Evolutionary conservation across 1,140 invertebrate species (phyloP).

Genomic region (Thaumetopoea pityocampa): DNA sequence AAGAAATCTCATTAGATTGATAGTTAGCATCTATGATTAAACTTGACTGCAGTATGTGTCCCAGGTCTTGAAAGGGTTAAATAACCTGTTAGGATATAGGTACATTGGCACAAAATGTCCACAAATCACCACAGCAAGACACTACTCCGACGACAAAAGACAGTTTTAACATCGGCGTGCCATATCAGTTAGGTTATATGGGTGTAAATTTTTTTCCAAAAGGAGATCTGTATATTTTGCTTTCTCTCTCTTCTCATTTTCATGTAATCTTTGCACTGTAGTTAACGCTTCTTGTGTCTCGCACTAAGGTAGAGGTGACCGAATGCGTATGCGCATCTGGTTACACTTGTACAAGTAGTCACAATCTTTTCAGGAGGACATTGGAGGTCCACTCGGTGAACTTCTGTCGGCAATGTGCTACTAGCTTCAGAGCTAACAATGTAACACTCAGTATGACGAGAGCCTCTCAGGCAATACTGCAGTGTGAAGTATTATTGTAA

Average conservation of each 20-base stretch:
- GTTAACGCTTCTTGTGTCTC: conserved; percentile 57
- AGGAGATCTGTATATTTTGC: conserved; percentile 74
- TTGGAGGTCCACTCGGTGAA: conserved; percentile 75
- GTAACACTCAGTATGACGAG: conserved; percentile 45
- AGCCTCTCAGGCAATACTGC: conserved; percentile 34
- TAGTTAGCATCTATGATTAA: too few species aligned
- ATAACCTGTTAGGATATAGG: conserved; percentile 28
- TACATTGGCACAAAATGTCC: conserved; percentile 2
- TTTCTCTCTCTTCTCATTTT: conserved; percentile 36
- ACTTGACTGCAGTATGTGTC: too few species aligned
- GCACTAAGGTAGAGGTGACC: conserved; percentile 43
- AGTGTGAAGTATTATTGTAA: conserved; percentile 39
- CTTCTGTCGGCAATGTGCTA: conserved; percentile 77
- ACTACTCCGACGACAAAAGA: neutral
- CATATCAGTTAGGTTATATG: conserved; percentile 24
- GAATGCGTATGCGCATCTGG: conserved; percentile 14
- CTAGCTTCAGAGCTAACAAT: conserved; percentile 47
- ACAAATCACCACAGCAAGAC: neutral
- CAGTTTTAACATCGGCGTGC: conserved; percentile 23
- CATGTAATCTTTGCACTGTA: conserved; percentile 59
- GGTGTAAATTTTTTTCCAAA: conserved; percentile 51
- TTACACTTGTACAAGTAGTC: conserved; percentile 51
- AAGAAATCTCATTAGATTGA: too few species aligned
- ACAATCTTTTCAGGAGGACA: conserved; percentile 72
- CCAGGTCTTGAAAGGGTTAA: too few species aligned